Conservation (phyloP, 2,797 vertebrate genomes). For the Protosalanx chinensis region DNA sequence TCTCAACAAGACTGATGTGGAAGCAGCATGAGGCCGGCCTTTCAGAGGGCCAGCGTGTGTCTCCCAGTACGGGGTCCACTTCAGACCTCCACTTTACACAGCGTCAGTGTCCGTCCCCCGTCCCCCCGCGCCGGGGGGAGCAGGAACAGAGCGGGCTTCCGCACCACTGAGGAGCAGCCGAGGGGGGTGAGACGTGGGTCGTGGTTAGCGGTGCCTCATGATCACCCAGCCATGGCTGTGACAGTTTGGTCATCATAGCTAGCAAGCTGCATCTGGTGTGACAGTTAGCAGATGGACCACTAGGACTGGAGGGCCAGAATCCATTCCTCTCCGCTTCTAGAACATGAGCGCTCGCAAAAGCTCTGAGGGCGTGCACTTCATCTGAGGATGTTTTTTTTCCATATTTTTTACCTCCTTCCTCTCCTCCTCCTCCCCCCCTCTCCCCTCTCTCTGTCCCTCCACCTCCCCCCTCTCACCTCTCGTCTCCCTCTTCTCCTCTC, state of each 20-base stretch:
- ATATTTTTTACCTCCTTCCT: neutral
- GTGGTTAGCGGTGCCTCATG: slow-evolving; percentile 37
- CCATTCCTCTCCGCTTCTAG: slow-evolving; percentile 39
- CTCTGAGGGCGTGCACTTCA: neutral
- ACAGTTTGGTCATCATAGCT: slow-evolving; percentile 45
- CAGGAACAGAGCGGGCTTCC: neutral
- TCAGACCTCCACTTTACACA: neutral
- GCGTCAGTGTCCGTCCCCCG: neutral
- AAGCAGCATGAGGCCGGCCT: neutral
- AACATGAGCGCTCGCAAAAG: slow-evolving; percentile 10
- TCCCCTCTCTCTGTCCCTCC: slow-evolving; percentile 11
- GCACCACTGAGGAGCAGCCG: neutral
- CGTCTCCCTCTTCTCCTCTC: neutral
- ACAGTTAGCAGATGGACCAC: slow-evolving; percentile 17
- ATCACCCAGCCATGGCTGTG: slow-evolving; percentile 38
- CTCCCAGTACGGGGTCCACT: neutral
- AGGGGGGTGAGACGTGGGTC: slow-evolving; percentile 27
- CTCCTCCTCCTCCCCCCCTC: slow-evolving; percentile 7
- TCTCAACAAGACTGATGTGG: neutral
- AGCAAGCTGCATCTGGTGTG: slow-evolving; percentile 27
- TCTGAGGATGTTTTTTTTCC: neutral
- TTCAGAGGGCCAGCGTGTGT: neutral
- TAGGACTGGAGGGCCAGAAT: neutral
- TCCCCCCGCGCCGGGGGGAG: too few species aligned
- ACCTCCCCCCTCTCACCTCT: slow-evolving; percentile 9